Base-by-base conservation (phyloP, 1,140 invertebrate genomes). In the Oncopodura yosiiana region DNA sequence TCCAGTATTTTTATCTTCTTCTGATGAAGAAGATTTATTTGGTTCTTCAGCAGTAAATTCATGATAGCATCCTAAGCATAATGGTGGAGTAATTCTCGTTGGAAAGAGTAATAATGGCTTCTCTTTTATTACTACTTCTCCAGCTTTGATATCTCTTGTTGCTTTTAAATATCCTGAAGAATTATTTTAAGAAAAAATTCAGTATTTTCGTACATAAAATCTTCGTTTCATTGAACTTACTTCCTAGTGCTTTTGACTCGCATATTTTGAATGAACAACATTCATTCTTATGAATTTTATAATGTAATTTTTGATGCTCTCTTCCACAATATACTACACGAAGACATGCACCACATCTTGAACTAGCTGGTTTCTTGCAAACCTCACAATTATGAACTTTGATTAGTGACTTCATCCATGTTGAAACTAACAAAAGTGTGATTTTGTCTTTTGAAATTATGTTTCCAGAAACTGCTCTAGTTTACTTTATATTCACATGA, bases 151-250 rank as follows among this genome's bases (percentile, higher is more conserved):
- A 61, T 86, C 78, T 48, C 83, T 69, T 0, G 77, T 76, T 8
- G 83, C 82, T 1, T 81, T 68, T 12, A 87, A 67, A 67, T 80
- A 79, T 38, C 81, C n/a, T n/a, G n/a, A n/a, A n/a, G n/a, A n/a
- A n/a, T n/a, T n/a, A n/a, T n/a, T n/a, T n/a, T n/a, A n/a, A n/a
- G n/a, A n/a, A n/a, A n/a, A n/a, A n/a, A n/a, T n/a, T n/a, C n/a
- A n/a, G n/a, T n/a, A n/a, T n/a, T n/a, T n/a, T n/a, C n/a, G n/a
- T n/a, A n/a, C n/a, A n/a, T n/a, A n/a, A n/a, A n/a, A n/a, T n/a
- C n/a, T n/a, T n/a, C n/a, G n/a, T n/a, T n/a, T n/a, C n/a, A n/a
- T n/a, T n/a, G n/a, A n/a, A n/a, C n/a, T n/a, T n/a, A n/a, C n/a
- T 72, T 1, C 87, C 84, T 23, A 80, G 66, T 21, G 66, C 64